Evolutionary conservation across 2,797 vertebrate genomes (phyloP), one percentile per base, ranked within the genome.

Genomic region (Avahi laniger): DNA sequence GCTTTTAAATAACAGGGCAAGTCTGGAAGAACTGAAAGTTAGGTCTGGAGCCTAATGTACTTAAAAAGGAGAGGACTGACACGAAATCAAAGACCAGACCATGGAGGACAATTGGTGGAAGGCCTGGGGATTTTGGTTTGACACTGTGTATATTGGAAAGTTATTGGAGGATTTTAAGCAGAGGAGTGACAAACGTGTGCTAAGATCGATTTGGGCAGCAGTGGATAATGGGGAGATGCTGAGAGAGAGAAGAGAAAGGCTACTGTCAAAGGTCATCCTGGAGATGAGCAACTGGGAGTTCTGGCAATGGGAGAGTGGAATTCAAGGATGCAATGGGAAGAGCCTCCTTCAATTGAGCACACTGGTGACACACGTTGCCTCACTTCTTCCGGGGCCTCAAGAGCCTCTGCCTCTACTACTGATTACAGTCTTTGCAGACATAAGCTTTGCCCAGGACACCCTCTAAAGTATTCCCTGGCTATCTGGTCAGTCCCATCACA

Each of bases 161-260:
- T 70, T 65, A 59, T 1, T 2, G 7, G 81, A 91, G n/a, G 15
- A 67, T 81, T 81, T 91, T 88, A 70, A 82, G 26, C 14, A 54
- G 26, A 30, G n/a, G 35, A 75, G 5, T 65, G n/a, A 78, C 18
- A 79, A 78, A 48, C 59, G 26, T 61, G 54, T 75, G n/a, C 54
- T 86, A 84, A 82, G 46, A 18, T 46, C 59, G 41, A 26, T 73
- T 83, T n/a, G 24, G 76, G 54, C 48, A 78, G 41, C 61, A 79
- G 24, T 24, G 54, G n/a, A 22, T 79, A 26, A 61, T 9, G n/a
- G 46, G n/a, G 26, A 87, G 65, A 81, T 57, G 50, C 80, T n/a
- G 83, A 84, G 52, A 83, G 54, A 57, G 24, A 78, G 54, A 38
- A 90, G 35, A 43, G 22, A 72, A 91, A 85, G 54, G 75, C 43